These are phyloP conservation scores for Microcebus griseorufus DNA, from an alignment of 2,113 vertebrate species.

Conservation along the genomic window DNA sequence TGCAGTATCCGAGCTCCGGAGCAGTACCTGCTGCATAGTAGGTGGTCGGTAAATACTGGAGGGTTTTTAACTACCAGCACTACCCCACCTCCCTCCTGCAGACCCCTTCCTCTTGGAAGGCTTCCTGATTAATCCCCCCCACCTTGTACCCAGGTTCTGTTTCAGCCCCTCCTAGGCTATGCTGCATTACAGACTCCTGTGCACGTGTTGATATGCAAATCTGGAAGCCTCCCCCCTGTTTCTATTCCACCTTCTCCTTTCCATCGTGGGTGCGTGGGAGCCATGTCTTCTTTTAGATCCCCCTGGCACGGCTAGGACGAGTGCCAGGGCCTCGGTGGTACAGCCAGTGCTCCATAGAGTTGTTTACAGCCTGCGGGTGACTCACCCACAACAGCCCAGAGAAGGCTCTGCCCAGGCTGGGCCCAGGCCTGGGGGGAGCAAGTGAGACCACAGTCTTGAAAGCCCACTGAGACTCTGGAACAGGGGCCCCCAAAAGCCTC, in stretches of 20 bases:
- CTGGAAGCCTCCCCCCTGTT: constrained; percentile 50
- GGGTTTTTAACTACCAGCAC: background rate
- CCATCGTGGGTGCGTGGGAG: constrained; percentile 65
- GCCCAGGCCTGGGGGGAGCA: fast-evolving
- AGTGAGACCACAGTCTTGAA: background rate
- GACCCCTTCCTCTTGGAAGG: background rate
- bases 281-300: constrained; percentile 70
- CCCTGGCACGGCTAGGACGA: background rate
- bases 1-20: fast-evolving
- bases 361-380: constrained; percentile 62
- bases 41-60: background rate
- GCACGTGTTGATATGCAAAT: constrained; percentile 41
- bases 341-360: constrained; percentile 36
- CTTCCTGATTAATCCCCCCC: background rate
- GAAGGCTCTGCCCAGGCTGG: background rate
- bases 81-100: fast-evolving
- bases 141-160: background rate
- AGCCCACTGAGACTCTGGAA: background rate
- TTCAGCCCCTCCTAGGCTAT: background rate
- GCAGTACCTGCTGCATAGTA: background rate
- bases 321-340: constrained; percentile 60
- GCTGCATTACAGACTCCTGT: background rate
- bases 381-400: constrained; percentile 25
- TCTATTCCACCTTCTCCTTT: constrained; percentile 71
- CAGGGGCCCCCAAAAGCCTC: too few species aligned